Conservation (phyloP, 53 echinoderm and acorn worm genomes). For the Hippasteria phrygiana region DNA sequence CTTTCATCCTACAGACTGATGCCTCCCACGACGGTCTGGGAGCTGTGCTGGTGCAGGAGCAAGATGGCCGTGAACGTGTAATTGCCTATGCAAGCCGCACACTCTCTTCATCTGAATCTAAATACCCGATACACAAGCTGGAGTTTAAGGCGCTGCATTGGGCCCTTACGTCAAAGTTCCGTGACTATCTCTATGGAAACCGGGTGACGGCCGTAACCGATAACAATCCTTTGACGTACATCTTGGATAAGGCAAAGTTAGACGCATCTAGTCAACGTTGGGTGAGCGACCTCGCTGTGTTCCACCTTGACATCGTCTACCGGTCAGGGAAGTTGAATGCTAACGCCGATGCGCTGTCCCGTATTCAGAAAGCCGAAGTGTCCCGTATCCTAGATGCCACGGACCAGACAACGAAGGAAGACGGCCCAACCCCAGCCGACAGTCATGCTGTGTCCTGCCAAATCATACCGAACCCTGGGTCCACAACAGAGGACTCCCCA, state of each 20-base stretch:
- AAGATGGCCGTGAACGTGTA: slow-evolving; percentile 37
- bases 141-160: slow-evolving; percentile 24
- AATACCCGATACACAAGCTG: slow-evolving; percentile 37
- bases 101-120: slow-evolving; percentile 12
- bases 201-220: background rate
- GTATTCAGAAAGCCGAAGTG: background rate
- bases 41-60: slow-evolving; percentile 62
- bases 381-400: background rate
- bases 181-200: slow-evolving; percentile 34
- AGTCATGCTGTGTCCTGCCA: background rate
- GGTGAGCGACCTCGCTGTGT: background rate
- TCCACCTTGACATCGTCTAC: background rate
- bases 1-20: slow-evolving; percentile 54
- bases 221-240: slow-evolving; percentile 18
- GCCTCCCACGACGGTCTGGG: slow-evolving; percentile 66
- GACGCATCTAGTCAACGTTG: slow-evolving; percentile 11
- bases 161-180: slow-evolving; percentile 38
- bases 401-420: no score
- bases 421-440: no score
- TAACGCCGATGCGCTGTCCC: slow-evolving; percentile 37
- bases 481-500: no score
- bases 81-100: slow-evolving; percentile 66
- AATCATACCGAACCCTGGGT: no score
- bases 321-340: background rate
- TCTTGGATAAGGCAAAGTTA: background rate